Evolutionary conservation across 2,888 invertebrate genomes (phyloP).

Genomic region (Amphiduros pacificus): DNA sequence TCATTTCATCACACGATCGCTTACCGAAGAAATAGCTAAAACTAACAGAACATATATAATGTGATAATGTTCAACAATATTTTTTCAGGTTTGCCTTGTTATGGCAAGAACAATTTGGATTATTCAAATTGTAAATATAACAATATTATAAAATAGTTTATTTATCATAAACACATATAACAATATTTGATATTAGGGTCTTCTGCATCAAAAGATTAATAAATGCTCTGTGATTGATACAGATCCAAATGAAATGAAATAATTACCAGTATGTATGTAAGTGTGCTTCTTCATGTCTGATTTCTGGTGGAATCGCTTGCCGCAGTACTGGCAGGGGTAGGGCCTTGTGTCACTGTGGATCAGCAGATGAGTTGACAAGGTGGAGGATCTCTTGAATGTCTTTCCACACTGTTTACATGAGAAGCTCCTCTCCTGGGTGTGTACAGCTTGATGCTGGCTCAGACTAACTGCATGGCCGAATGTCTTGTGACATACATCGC

Average conservation of each 20-base stretch:
- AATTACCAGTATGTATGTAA: slow-evolving; percentile 86
- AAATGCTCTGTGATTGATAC: too few species aligned
- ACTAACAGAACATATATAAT: too few species aligned
- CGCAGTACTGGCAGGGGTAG: slow-evolving; percentile 97
- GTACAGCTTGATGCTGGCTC: slow-evolving; percentile 85
- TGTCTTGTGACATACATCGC: slow-evolving; percentile 95
- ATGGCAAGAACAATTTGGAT: too few species aligned
- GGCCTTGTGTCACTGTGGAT: slow-evolving; percentile 97
- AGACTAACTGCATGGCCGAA: slow-evolving; percentile 93
- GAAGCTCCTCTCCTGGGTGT: slow-evolving; percentile 54
- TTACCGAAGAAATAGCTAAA: too few species aligned
- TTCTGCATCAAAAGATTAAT: too few species aligned
- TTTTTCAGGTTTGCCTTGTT: too few species aligned
- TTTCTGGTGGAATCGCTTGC: slow-evolving; percentile 97
- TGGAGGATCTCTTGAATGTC: slow-evolving; percentile 92
- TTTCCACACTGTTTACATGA: slow-evolving; percentile 94
- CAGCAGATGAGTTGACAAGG: slow-evolving; percentile 92
- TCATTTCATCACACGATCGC: too few species aligned
- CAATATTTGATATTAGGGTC: too few species aligned
- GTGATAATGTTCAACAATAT: too few species aligned
- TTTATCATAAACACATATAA: too few species aligned
- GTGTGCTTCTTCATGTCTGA: slow-evolving; percentile 99
- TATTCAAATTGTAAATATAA: too few species aligned
- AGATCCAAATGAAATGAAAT: background rate
- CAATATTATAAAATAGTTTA: too few species aligned